phyloP scores from a whole-genome alignment of 2,113 vertebrate species.

The Apodemus speciosus region DNA sequence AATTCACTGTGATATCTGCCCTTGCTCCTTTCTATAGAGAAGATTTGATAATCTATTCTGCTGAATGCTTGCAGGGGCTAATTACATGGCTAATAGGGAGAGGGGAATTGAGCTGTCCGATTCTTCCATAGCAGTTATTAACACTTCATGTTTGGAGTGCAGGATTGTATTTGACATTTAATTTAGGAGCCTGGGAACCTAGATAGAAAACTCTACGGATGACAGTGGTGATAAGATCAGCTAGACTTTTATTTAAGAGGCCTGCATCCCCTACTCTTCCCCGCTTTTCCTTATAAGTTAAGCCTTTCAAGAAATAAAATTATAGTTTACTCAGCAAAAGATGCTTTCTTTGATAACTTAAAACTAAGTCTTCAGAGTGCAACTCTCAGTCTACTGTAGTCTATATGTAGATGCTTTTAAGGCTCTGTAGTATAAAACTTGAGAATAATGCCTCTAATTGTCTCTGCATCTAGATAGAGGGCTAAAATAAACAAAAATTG shows the following conservation, averaged over 20 bases:
- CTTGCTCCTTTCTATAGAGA: background rate
- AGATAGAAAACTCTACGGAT: slow-evolving; percentile 71
- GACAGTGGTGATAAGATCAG: slow-evolving; percentile 72
- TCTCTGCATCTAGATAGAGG: background rate
- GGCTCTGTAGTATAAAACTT: background rate
- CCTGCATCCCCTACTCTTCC: background rate
- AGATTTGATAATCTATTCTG: slow-evolving; percentile 56
- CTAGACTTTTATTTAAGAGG: slow-evolving; percentile 66
- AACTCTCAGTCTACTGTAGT: background rate
- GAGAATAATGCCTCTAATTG: background rate
- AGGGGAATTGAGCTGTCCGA: slow-evolving; percentile 67
- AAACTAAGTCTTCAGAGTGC: background rate
- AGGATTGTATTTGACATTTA: slow-evolving; percentile 81
- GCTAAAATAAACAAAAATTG: background rate
- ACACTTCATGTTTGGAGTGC: slow-evolving; percentile 65
- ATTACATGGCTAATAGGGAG: slow-evolving; percentile 56
- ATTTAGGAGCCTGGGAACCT: slow-evolving; percentile 78
- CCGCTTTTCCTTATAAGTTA: slow-evolving; percentile 36
- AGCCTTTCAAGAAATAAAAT: slow-evolving; percentile 23
- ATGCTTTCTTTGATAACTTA: slow-evolving; percentile 41
- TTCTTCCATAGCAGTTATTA: slow-evolving; percentile 26
- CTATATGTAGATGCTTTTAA: background rate
- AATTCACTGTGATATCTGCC: slow-evolving; percentile 27
- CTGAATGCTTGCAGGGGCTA: background rate
- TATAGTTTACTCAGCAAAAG: slow-evolving; percentile 8